Conservation (phyloP, 2,797 vertebrate species). For the Tragelaphus eurycerus region DNA sequence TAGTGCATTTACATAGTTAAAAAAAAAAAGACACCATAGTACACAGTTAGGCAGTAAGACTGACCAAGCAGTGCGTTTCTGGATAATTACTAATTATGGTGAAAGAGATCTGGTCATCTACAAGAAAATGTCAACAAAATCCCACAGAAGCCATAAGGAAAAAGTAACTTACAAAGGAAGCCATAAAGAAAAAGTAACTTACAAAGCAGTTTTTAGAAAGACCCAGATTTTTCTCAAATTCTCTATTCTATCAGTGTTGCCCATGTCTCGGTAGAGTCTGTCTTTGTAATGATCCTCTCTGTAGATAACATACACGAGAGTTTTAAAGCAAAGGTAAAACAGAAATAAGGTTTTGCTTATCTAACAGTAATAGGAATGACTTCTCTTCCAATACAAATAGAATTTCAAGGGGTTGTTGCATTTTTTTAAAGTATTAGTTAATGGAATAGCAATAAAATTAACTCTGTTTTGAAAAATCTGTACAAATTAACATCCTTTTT, state of each 20-base stretch:
- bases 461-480: conserved; percentile 47
- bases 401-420: conserved; percentile 50
- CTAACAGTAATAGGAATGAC: conserved; percentile 64
- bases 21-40: conserved; percentile 54
- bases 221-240: conserved; percentile 78
- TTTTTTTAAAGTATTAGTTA: not conserved
- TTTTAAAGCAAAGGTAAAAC: conserved; percentile 74
- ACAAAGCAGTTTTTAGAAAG: conserved; percentile 79
- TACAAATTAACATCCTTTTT: conserved; percentile 45
- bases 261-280: conserved; percentile 72
- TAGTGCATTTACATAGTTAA: not conserved
- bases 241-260: conserved; percentile 76
- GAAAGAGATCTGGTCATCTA: conserved; percentile 58
- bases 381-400: conserved; percentile 55
- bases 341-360: conserved; percentile 59
- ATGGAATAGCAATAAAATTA: conserved; percentile 43
- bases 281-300: conserved; percentile 77
- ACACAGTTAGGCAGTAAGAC: conserved; percentile 49
- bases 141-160: conserved; percentile 73
- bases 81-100: conserved; percentile 35
- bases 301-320: conserved; percentile 72
- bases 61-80: conserved; percentile 69
- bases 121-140: conserved; percentile 73
- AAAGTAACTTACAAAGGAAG: conserved; percentile 78
- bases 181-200: conserved; percentile 77